Evolutionary conservation across 2,888 invertebrate genomes (phyloP).

Genomic region (Oxyscelio sp.): DNA sequence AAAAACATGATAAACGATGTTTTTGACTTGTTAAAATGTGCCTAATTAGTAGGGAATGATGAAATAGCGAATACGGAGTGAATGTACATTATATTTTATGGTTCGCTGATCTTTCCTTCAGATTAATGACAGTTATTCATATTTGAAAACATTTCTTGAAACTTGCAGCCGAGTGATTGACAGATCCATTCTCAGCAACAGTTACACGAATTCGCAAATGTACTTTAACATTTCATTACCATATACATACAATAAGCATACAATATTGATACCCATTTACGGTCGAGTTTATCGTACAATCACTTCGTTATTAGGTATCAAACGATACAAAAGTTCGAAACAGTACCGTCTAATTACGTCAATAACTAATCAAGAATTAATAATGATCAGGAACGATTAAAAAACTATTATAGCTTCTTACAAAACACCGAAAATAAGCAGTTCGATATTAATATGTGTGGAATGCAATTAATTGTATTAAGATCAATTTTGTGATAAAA

Average conservation of each 20-base stretch:
- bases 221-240: not conserved
- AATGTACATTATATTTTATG: conserved; percentile 53
- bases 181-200: conserved; percentile 42
- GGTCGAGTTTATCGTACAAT: conserved; percentile 16
- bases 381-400: conserved; percentile 27
- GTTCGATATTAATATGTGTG: not conserved
- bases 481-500: no score
- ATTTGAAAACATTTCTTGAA: conserved; percentile 32
- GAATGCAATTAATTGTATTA: conserved; percentile 26
- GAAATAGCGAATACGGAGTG: conserved; percentile 40
- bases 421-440: no score
- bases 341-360: conserved; percentile 24
- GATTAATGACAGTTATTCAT: conserved; percentile 32
- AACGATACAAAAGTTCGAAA: not conserved
- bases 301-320: conserved; percentile 15
- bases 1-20: conserved; percentile 11
- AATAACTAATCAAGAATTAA: conserved; percentile 44
- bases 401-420: conserved; percentile 35
- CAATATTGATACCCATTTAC: conserved; percentile 3
- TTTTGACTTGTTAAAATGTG: conserved; percentile 26
- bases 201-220: conserved; percentile 10
- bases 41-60: conserved; percentile 40
- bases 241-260: no score
- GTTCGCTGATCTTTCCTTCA: conserved; percentile 38
- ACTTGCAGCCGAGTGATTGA: conserved; percentile 26